phyloP scores from a whole-genome alignment of 2,113 vertebrate genomes.

The Silurus glanis region DNA sequence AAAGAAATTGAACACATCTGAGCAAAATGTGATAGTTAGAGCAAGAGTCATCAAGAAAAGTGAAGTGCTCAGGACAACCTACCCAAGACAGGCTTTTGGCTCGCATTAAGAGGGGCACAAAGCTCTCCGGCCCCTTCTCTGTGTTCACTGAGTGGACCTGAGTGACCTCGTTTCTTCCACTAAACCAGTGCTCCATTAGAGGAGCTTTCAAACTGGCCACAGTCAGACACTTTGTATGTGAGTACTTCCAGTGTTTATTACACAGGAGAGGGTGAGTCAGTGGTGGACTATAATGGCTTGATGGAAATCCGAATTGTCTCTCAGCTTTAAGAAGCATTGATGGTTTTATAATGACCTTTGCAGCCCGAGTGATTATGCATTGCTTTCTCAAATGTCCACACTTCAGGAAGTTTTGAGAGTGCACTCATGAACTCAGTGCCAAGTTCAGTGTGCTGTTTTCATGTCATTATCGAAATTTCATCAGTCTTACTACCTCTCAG shows the following conservation, averaged over 20 bases:
- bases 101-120: background rate
- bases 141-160: background rate
- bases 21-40: background rate
- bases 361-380: background rate
- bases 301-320: conserved; percentile 13
- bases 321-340: conserved; percentile 13
- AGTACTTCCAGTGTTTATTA: conserved; percentile 28
- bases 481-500: background rate
- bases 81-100: background rate
- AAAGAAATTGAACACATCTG: background rate
- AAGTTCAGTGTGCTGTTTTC: background rate
- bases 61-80: background rate
- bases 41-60: background rate
- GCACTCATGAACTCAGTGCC: background rate
- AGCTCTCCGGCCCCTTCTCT: background rate
- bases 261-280: background rate
- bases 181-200: conserved; percentile 21
- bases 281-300: conserved; percentile 29
- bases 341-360: conserved; percentile 34
- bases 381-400: conserved; percentile 34
- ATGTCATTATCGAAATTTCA: background rate
- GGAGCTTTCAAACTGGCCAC: conserved; percentile 24
- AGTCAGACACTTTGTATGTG: conserved; percentile 13
- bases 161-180: background rate
- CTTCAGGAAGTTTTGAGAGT: conserved; percentile 15